Base-by-base conservation (phyloP, 2,888 invertebrate species). In the Dendrolimus houi region DNA sequence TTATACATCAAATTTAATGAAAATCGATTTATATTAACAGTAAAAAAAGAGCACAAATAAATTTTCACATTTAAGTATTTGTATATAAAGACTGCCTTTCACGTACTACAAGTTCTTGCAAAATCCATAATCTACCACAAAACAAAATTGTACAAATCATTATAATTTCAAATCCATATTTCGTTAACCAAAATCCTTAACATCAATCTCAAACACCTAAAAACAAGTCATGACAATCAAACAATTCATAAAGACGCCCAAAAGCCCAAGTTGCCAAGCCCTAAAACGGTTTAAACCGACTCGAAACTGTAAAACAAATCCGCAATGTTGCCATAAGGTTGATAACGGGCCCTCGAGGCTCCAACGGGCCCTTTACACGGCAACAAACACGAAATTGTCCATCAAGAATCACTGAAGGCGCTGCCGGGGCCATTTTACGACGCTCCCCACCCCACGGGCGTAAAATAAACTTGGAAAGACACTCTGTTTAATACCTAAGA, bases 311-410 rank as follows among this genome's bases (percentile, higher is more conserved):
- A 73, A 74, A 75, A 76, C 73, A 75, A 74, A 76, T 75, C 73
- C 72, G 60, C 66, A 66, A 71, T 65, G 60, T 64, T 66, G 47
- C 47, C 60, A 60, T 59, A 64, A 62, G 55, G 68, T 68, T 65
- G 70, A 68, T 74, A 69, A 71, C 70, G 69, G 62, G 66, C 66
- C 71, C 61, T 70, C 56, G 58, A 67, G 69, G 66, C 63, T 63
- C 65, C 65, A 59, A 47, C 59, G 60, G 62, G 68, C 70, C 69
- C 71, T 69, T 67, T 67, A 68, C 71, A 70, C 65, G 75, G 68
- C 74, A 75, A 75, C 72, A 77, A 81, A 83, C 81, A 85, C 87
- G 85, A 84, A 88, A 89, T 83, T 86, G 88, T 86, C 89, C 87
- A 88, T 89, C 88, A 87, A 81, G 83, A 83, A 85, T 86, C 86